Evolutionary conservation across 2,797 vertebrate species (phyloP).

Genomic region (Peromyscus eremicus): DNA sequence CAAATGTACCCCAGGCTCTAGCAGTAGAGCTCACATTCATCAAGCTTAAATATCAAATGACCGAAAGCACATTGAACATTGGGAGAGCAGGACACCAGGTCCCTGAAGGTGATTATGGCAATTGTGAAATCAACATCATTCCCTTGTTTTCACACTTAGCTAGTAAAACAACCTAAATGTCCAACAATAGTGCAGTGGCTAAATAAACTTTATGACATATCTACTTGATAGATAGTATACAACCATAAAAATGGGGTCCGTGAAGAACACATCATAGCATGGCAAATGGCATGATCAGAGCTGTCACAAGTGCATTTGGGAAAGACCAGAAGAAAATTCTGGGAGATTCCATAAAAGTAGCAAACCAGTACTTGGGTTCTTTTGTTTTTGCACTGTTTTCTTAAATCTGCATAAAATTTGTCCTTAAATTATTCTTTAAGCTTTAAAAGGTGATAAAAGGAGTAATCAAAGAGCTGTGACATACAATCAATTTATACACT

Average conservation of each 20-base stretch:
- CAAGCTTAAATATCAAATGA: constrained; percentile 77
- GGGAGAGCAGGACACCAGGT: constrained; percentile 62
- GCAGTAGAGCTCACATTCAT: constrained; percentile 60
- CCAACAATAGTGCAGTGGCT: constrained; percentile 39
- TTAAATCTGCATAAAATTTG: constrained; percentile 41
- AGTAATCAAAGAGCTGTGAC: neutral
- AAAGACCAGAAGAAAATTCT: constrained; percentile 60
- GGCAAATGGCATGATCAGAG: constrained; percentile 37
- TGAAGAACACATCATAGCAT: constrained; percentile 22
- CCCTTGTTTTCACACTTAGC: constrained; percentile 58
- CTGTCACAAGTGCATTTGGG: constrained; percentile 40
- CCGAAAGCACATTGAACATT: constrained; percentile 15
- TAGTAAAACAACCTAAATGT: constrained; percentile 61
- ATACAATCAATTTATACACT: neutral
- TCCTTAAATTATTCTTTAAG: constrained; percentile 19
- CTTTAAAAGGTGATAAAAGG: neutral
- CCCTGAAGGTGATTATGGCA: constrained; percentile 48
- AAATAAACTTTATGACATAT: constrained; percentile 51
- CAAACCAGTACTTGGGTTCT: neutral
- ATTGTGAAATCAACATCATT: constrained; percentile 49
- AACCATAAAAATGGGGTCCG: constrained; percentile 26
- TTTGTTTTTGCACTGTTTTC: constrained; percentile 32
- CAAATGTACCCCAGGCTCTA: constrained; percentile 64
- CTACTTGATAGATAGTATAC: constrained; percentile 21
- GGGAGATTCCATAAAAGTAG: constrained; percentile 23